A percentile compares a stretch with the other conserved stretches of the same genome.
These are phyloP conservation scores for Epinephelus lanceolatus DNA, from an alignment of 2,113 vertebrate genomes.

Conservation along the genomic window DNA sequence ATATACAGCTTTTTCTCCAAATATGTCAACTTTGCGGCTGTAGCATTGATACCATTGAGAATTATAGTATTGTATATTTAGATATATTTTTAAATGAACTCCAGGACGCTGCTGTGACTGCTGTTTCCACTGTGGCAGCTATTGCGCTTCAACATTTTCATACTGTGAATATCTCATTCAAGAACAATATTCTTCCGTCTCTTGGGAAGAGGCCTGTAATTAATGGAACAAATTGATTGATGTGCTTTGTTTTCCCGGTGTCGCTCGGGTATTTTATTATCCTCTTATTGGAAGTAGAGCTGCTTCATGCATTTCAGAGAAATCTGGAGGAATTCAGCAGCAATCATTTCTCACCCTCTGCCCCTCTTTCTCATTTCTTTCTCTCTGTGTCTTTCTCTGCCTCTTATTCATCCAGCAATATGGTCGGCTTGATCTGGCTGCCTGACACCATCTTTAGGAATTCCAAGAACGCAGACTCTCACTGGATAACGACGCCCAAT, in stretches of 20 bases:
- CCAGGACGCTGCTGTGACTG: not conserved
- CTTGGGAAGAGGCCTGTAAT: constrained; percentile 57
- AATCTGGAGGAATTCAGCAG: constrained; percentile 6
- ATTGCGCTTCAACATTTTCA: constrained; percentile 40
- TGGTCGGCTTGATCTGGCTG: constrained; percentile 98
- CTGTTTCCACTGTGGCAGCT: constrained; percentile 5
- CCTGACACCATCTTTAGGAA: constrained; percentile 98
- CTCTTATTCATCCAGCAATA: constrained; percentile 87
- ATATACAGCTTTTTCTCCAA: not conserved
- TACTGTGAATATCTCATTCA: constrained; percentile 51
- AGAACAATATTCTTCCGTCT: constrained; percentile 48
- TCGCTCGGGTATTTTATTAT: constrained; percentile 51
- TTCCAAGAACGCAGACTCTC: constrained; percentile 95
- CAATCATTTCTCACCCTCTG: constrained; percentile 12
- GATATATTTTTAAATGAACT: not conserved
- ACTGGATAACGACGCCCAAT: constrained; percentile 98
- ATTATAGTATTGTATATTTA: constrained; percentile 1
- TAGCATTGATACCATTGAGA: not conserved
- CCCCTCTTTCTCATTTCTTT: not conserved
- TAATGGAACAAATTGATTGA: constrained; percentile 73
- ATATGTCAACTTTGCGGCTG: not conserved
- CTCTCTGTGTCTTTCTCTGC: not conserved
- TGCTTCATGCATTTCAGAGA: constrained; percentile 26
- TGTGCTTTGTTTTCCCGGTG: constrained; percentile 59
- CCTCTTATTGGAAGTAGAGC: constrained; percentile 39